Base-by-base conservation (phyloP, 2,888 invertebrate genomes). In the Melitaea athalia region DNA sequence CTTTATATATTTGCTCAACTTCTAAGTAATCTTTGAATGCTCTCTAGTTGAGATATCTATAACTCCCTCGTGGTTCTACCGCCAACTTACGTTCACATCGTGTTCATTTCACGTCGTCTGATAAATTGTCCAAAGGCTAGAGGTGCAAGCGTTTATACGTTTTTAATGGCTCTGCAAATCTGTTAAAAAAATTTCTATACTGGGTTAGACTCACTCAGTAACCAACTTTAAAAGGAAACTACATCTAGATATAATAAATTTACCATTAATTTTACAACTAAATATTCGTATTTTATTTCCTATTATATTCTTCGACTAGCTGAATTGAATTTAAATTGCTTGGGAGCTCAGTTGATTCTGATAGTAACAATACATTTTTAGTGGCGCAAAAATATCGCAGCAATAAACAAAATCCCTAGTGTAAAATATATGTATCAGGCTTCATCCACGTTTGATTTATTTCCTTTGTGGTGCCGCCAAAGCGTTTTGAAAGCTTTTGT, bases 51-150 rank as follows among this genome's bases (percentile, higher is more conserved):
- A 74, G 66, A 72, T 82, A 85, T 87, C 85, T 83, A 88, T 83
- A 85, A 79, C 70, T 68, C 75, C 78, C 75, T 79, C 66, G 76
- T 73, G 76, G 76, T 74, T 78, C 78, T 76, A 72, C 77, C 78
- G 64, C 79, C 86, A 85, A 87, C 85, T 89, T 89, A 88, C 85
- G 85, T 87, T 85, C 86, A 77, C 79, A 78, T 81, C 83, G 87
- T 89, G 90, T 89, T 89, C 88, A 90, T 90, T 88, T 88, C 85
- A 81, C 79, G 82, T 81, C 79, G 84, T 78, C 84, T 86, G 86
- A 89, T 87, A 88, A 89, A 86, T 87, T 86, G 79, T 82, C 86
- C 80, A 68, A 79, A 43, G 64, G 64, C 45, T 53, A 57, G 60
- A 61, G 66, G 61, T 64, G 64, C 63, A 63, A 59, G 63, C 64